Percentiles rank a stretch among this genome's conserved stretches.
phyloP scores from a whole-genome alignment of 2,888 invertebrate genomes.

The Furcula furcula region DNA sequence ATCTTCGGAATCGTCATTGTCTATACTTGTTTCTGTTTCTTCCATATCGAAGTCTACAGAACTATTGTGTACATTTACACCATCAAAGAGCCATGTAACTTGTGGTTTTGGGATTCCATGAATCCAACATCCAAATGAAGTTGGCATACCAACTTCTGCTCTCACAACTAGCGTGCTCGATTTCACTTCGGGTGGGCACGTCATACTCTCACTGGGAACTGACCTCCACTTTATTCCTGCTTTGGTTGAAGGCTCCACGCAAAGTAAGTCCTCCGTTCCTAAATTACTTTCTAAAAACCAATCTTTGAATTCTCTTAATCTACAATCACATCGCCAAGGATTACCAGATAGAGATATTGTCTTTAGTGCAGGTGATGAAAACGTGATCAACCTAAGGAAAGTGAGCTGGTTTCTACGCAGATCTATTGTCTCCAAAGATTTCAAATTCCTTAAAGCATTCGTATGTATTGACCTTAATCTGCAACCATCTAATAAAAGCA shows the following conservation, averaged over 20 bases:
- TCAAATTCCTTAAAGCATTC: conserved; percentile 88
- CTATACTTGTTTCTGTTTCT: conserved; percentile 61
- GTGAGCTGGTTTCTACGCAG: conserved; percentile 91
- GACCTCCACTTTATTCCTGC: conserved; percentile 89
- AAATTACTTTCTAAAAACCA: conserved; percentile 92
- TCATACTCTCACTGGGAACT: conserved; percentile 88
- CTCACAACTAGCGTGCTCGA: conserved; percentile 83
- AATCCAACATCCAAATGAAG: conserved; percentile 90
- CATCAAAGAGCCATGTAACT: conserved; percentile 91
- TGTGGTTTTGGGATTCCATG: conserved; percentile 92
- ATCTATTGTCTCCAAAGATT: conserved; percentile 88
- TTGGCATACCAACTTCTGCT: conserved; percentile 91
- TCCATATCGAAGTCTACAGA: conserved; percentile 74
- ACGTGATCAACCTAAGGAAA: conserved; percentile 79
- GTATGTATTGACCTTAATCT: conserved; percentile 88
- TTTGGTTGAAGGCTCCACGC: conserved; percentile 86
- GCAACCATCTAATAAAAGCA: conserved; percentile 91
- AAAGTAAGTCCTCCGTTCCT: conserved; percentile 87
- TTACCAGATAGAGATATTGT: conserved; percentile 91
- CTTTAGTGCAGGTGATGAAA: conserved; percentile 89
- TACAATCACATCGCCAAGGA: conserved; percentile 95
- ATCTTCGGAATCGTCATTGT: conserved; percentile 65
- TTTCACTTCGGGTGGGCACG: conserved; percentile 89
- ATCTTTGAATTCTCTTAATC: conserved; percentile 89
- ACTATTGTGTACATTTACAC: conserved; percentile 74